These are phyloP conservation scores for Toxotes lorentzi DNA, from an alignment of 2,797 vertebrate genomes.

Conservation along the genomic window DNA sequence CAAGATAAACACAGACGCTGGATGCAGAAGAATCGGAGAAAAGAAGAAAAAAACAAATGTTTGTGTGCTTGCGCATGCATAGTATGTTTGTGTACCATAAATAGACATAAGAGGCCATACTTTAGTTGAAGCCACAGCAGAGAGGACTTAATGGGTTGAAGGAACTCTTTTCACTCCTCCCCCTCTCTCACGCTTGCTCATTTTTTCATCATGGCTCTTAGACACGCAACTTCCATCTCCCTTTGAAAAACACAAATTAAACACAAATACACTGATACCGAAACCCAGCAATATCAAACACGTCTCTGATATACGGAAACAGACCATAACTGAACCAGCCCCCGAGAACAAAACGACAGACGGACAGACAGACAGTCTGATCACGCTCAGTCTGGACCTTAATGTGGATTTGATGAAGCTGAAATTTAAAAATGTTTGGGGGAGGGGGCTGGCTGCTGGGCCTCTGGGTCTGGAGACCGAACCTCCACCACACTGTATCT, in stretches of 20 bases:
- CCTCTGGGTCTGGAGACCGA: constrained; percentile 39
- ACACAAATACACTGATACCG: constrained; percentile 19
- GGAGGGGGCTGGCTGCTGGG: not conserved
- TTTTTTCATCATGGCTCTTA: constrained; percentile 76
- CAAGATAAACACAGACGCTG: constrained; percentile 16
- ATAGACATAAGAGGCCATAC: constrained; percentile 84
- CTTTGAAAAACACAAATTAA: constrained; percentile 70
- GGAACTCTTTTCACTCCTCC: constrained; percentile 80
- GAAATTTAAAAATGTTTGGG: constrained; percentile 61
- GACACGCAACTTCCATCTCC: constrained; percentile 79
- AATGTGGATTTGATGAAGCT: constrained; percentile 87
- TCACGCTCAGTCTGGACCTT: constrained; percentile 77
- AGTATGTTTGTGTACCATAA: constrained; percentile 74
- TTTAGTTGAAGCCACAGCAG: constrained; percentile 30
- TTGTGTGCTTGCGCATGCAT: constrained; percentile 16
- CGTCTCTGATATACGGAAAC: constrained; percentile 2
- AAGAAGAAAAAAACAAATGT: constrained; percentile 37
- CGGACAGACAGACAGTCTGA: not conserved
- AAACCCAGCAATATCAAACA: constrained; percentile 22
- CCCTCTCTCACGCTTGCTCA: constrained; percentile 54
- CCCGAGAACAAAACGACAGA: not conserved
- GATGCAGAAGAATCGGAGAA: constrained; percentile 3
- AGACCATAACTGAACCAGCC: constrained; percentile 4
- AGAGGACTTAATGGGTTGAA: constrained; percentile 76
- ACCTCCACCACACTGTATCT: constrained; percentile 41